phyloP scores from a whole-genome alignment of 1,140 invertebrate species.

The Drosophila carrolli region DNA sequence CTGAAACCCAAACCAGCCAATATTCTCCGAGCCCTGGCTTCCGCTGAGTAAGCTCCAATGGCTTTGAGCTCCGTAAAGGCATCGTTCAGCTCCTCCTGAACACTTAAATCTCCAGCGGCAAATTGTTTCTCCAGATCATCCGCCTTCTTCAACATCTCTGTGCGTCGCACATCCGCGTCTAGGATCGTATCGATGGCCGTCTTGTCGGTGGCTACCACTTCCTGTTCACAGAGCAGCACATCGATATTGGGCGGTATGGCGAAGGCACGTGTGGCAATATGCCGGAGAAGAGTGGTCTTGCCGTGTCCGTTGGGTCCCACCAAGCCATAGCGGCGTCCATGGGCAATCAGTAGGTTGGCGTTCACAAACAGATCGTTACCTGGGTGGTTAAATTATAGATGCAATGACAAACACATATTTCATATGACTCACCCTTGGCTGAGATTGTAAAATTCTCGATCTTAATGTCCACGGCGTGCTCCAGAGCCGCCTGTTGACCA shows the following conservation, averaged over 20 bases:
- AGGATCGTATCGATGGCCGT: constrained; percentile 96
- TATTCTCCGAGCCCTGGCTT: constrained; percentile 96
- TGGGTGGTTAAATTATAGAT: constrained; percentile 1
- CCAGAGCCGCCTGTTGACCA: constrained; percentile 93
- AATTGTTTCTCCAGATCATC: constrained; percentile 92
- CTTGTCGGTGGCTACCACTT: constrained; percentile 96
- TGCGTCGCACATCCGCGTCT: constrained; percentile 95
- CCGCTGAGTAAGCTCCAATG: constrained; percentile 98
- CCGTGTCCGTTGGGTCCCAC: constrained; percentile 99
- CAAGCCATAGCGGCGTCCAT: constrained; percentile 97
- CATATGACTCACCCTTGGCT: constrained; percentile 93
- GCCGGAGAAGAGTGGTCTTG: constrained; percentile 98
- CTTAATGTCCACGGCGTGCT: constrained; percentile 99
- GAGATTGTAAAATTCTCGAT: constrained; percentile 99
- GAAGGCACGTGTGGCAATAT: constrained; percentile 95
- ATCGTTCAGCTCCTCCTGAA: constrained; percentile 93
- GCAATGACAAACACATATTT: neutral
- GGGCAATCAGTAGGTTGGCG: constrained; percentile 96
- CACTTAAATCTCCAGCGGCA: constrained; percentile 88
- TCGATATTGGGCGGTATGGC: constrained; percentile 98
- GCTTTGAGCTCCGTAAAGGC: constrained; percentile 98
- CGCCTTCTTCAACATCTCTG: constrained; percentile 92
- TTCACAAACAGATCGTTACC: constrained; percentile 99
- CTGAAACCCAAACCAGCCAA: constrained; percentile 98
- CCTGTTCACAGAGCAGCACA: constrained; percentile 99